These are phyloP conservation scores for Coleophora flavipennella DNA, from an alignment of 2,888 invertebrate species.

Conservation along the genomic window DNA sequence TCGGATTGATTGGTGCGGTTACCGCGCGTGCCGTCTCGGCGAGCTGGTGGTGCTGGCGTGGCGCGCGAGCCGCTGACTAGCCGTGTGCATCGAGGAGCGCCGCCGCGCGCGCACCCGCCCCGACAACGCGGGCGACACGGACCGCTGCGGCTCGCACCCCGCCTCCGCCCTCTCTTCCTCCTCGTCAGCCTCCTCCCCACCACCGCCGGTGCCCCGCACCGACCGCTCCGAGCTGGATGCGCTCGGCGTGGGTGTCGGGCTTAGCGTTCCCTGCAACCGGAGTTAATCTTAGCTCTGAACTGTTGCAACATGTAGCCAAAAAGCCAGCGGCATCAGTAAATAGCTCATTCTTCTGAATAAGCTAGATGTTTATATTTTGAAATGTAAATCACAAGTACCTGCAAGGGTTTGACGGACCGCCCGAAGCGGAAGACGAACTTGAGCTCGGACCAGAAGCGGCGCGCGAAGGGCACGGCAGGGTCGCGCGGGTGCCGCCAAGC, in stretches of 20 bases:
- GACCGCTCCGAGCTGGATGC: conserved; percentile 1
- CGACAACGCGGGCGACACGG: conserved; percentile 5
- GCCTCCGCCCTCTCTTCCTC: conserved; percentile 13
- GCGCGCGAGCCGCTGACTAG: conserved; percentile 49
- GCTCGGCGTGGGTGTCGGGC: conserved; percentile 18
- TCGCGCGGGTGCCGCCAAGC: conserved; percentile 34
- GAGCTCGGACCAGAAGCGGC: conserved; percentile 42
- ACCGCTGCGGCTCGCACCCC: conserved; percentile 5
- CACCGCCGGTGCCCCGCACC: conserved; percentile 7
- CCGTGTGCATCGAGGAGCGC: conserved; percentile 54
- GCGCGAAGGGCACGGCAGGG: conserved; percentile 26
- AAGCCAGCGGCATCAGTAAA: neutral
- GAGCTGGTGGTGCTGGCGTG: too few relatives aligned
- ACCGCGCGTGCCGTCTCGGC: too few relatives aligned
- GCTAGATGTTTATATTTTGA: too few relatives aligned
- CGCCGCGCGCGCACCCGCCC: conserved; percentile 26
- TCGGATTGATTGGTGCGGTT: too few relatives aligned
- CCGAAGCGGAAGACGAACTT: conserved; percentile 58
- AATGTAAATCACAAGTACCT: conserved; percentile 19
- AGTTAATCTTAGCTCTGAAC: neutral
- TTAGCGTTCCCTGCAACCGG: conserved; percentile 28
- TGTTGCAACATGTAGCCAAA: neutral
- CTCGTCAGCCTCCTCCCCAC: conserved; percentile 11
- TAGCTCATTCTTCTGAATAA: neutral
- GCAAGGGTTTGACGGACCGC: conserved; percentile 45